Conservation (phyloP, 1,140 invertebrate genomes). For the Micrasema minimum region DNA sequence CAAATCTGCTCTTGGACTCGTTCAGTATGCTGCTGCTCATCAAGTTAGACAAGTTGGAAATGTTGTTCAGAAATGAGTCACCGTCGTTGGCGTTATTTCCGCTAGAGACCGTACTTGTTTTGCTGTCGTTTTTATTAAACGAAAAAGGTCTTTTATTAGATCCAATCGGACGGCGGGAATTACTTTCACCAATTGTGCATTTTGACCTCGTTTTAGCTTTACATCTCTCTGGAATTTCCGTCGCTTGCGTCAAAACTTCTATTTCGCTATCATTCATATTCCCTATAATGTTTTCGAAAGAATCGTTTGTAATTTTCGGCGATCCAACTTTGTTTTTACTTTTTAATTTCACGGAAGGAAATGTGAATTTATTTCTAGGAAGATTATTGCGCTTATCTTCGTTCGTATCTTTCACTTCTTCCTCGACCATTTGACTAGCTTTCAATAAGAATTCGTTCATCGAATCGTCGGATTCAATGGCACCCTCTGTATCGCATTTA, state of each 20-base stretch:
- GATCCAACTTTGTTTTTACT: constrained; percentile 24
- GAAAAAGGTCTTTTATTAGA: not conserved
- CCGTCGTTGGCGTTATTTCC: not conserved
- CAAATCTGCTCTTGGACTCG: constrained; percentile 55
- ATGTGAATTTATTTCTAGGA: constrained; percentile 3
- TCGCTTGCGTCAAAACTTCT: constrained; percentile 60
- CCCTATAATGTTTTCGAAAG: constrained; percentile 63
- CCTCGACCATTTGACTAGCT: constrained; percentile 63
- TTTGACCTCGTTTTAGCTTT: constrained; percentile 43
- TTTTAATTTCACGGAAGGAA: constrained; percentile 6
- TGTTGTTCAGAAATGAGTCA: constrained; percentile 20
- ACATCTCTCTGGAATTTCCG: constrained; percentile 47
- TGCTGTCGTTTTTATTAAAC: not conserved
- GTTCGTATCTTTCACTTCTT: constrained; percentile 55
- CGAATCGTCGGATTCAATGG: constrained; percentile 64
- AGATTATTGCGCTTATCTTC: constrained; percentile 50
- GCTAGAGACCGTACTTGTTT: not conserved
- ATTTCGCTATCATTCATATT: constrained; percentile 65
- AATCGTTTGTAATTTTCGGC: constrained; percentile 58
- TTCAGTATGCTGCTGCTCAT: constrained; percentile 21
- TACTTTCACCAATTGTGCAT: not conserved
- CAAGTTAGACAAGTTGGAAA: constrained; percentile 28
- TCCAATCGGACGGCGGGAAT: not conserved
- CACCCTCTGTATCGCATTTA: constrained; percentile 53
- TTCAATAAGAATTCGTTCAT: constrained; percentile 65